Evolutionary conservation across 2,888 invertebrate species (phyloP), one percentile per base, ranked within the genome.

Genomic region (Hirudinaria manillensis): DNA sequence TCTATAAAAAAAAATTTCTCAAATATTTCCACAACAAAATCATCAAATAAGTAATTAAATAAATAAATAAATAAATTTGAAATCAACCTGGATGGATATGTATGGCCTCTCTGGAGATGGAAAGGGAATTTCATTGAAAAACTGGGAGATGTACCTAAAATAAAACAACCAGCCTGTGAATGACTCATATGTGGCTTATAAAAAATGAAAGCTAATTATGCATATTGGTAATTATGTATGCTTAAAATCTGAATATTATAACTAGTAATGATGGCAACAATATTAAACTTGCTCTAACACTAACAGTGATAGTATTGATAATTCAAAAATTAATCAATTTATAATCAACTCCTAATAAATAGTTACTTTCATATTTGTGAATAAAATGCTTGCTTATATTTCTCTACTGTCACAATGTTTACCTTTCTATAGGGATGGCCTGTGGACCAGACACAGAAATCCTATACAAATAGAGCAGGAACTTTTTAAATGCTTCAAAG

Each of bases 401-500:
- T n/a, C n/a, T n/a, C n/a, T n/a, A n/a, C n/a, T n/a, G n/a, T n/a
- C n/a, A n/a, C n/a, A n/a, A n/a, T 19, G 51, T 55, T 13, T 56
- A 77, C 77, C 76, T 77, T 68, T 78, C 78, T 2, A 78, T 73
- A 29, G 78, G 78, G 19, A 78, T 70, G n/a, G 19, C 45, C 51
- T 77, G 78, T 7, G 74, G 71, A 45, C 77, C 78, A 7, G 77
- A 76, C n/a, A 77, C 53, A 34, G 76, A 74, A 13, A 78, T 61
- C 53, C 75, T 53, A 56, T 65, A 72, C 51, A 75, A 27, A 66
- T 38, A 36, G 4, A 24, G 75, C 29, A 75, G 72, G 56, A 75
- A 75, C 66, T 75, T 71, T 34, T 72, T 72, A 38, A 75, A 72
- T 4, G 75, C 27, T n/a, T 75, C 75, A 27, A 75, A 72, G 51